phyloP scores from a whole-genome alignment of 2,113 vertebrate species.

The Paramisgurnus dabryanus region DNA sequence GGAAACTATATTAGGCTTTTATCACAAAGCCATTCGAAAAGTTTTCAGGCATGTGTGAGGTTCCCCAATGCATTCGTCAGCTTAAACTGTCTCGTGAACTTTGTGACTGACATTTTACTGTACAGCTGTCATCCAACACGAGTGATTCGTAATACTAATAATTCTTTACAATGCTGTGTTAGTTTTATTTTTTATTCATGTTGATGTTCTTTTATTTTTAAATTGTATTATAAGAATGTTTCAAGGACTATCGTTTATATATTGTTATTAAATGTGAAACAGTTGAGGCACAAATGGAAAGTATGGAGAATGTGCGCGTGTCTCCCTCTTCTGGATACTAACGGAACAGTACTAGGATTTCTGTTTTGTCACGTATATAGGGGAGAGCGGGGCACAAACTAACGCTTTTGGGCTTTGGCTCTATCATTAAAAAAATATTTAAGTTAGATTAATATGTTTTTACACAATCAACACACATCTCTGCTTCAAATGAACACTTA shows the following conservation, averaged over 20 bases:
- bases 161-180: background rate
- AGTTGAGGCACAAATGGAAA: background rate
- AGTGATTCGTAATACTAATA: background rate
- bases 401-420: background rate
- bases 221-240: background rate
- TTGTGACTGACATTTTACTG: constrained; percentile 1
- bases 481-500: too few relatives aligned
- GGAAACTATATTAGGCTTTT: constrained; percentile 4
- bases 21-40: constrained; percentile 19
- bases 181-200: background rate
- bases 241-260: too few relatives aligned
- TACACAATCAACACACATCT: too few relatives aligned
- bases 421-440: too few relatives aligned
- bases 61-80: background rate
- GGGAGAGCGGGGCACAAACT: too few relatives aligned
- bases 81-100: background rate
- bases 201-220: background rate
- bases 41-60: background rate
- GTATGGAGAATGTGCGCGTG: background rate
- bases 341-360: background rate
- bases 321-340: constrained; percentile 24
- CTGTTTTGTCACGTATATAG: background rate
- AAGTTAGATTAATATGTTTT: too few relatives aligned
- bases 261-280: too few relatives aligned
- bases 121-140: background rate